phyloP scores from a whole-genome alignment of 2,113 vertebrate species.

The Eudorcas thomsonii region DNA sequence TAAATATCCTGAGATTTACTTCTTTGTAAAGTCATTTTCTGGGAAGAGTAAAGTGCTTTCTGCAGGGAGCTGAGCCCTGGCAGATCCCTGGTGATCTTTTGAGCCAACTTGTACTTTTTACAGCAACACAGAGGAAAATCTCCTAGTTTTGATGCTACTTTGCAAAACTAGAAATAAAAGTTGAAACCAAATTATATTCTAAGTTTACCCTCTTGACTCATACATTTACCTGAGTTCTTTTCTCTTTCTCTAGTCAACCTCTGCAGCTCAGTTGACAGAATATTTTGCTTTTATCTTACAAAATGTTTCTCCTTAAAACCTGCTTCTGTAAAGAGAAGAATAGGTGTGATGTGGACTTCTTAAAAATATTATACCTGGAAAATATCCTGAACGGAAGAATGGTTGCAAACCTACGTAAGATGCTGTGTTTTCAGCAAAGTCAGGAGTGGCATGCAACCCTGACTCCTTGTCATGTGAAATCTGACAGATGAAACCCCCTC shows the following conservation, averaged over 20 bases:
- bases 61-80: background rate
- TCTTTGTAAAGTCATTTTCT: background rate
- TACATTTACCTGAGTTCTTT: background rate
- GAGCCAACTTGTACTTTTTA: background rate
- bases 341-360: background rate
- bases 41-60: background rate
- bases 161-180: background rate
- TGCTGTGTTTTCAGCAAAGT: background rate
- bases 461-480: background rate
- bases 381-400: background rate
- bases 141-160: background rate
- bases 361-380: background rate
- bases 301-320: constrained; percentile 8
- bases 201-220: background rate
- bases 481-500: background rate
- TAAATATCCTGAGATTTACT: background rate
- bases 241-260: background rate
- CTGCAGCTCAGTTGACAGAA: background rate
- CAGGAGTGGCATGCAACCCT: background rate
- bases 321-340: background rate
- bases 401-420: background rate
- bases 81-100: no score
- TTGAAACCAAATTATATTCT: background rate
- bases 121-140: background rate
- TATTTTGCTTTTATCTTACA: background rate